These are phyloP conservation scores for Sarcophaga carnaria DNA, from an alignment of 2,888 invertebrate species.

Conservation along the genomic window DNA sequence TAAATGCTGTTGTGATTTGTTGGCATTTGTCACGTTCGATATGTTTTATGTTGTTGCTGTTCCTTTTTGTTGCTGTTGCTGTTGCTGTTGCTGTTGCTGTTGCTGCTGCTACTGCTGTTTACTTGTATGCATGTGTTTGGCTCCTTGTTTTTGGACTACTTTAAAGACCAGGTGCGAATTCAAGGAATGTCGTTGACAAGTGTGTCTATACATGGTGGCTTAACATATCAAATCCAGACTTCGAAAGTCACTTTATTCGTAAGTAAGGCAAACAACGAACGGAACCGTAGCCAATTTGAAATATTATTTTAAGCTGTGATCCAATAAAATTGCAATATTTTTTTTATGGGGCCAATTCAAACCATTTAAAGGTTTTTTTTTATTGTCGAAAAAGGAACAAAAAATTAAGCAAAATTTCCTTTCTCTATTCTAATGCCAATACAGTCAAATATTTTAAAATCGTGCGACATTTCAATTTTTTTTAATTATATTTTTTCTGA, in stretches of 20 bases:
- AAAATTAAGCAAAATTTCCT: constrained; percentile 21
- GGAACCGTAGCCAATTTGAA: constrained; percentile 42
- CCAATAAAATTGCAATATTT: neutral
- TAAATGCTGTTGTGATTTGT: constrained; percentile 65
- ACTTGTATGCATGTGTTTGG: neutral
- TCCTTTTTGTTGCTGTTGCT: constrained; percentile 34
- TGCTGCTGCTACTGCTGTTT: neutral
- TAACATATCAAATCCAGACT: constrained; percentile 52
- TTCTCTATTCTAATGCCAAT: neutral
- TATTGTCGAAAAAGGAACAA: neutral
- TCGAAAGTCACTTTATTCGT: constrained; percentile 8
- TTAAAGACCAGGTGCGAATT: constrained; percentile 68
- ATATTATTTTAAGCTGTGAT: constrained; percentile 56
- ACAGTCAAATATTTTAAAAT: neutral
- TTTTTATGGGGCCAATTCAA: constrained; percentile 7
- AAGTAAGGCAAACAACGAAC: constrained; percentile 12
- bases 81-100: neutral
- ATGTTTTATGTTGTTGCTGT: constrained; percentile 35
- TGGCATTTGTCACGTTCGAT: constrained; percentile 66
- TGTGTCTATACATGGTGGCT: constrained; percentile 69
- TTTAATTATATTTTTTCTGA: no score
- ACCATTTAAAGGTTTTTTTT: constrained; percentile 18
- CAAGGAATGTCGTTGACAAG: constrained; percentile 68
- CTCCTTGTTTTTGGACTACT: constrained; percentile 35
- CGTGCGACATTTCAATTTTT: neutral